These are phyloP conservation scores for Cercopithecus diana DNA, from an alignment of 2,797 vertebrate genomes.

Conservation along the genomic window DNA sequence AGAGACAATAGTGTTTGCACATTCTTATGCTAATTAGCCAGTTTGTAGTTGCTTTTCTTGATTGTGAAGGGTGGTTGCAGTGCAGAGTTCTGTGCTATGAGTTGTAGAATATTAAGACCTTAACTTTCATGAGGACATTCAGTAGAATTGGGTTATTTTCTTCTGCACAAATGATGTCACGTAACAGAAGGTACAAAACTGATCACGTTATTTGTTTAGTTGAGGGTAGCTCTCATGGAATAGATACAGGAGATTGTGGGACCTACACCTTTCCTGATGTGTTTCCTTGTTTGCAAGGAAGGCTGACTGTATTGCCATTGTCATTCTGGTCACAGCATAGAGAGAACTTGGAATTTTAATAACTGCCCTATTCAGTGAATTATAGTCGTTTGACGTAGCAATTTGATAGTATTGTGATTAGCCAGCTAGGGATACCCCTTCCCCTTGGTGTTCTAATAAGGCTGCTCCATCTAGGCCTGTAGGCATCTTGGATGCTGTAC, in stretches of 20 bases:
- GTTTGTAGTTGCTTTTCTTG: conserved; percentile 76
- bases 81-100: conserved; percentile 53
- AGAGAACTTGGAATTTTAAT: conserved; percentile 69
- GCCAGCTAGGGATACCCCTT: conserved; percentile 23
- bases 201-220: conserved; percentile 37
- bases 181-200: conserved; percentile 29
- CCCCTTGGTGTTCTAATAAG: conserved; percentile 55
- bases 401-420: conserved; percentile 64
- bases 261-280: not conserved
- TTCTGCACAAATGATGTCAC: conserved; percentile 23
- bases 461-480: conserved; percentile 33
- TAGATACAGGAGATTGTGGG: not conserved
- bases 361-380: conserved; percentile 49
- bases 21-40: conserved; percentile 79
- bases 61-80: conserved; percentile 71
- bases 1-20: conserved; percentile 67
- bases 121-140: conserved; percentile 44
- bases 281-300: conserved; percentile 55
- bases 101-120: conserved; percentile 59
- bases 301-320: conserved; percentile 18
- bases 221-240: not conserved
- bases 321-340: conserved; percentile 58
- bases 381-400: conserved; percentile 32
- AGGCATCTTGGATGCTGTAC: conserved; percentile 64
- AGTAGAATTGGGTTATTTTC: conserved; percentile 47